Percentiles rank a stretch among this genome's conserved stretches.
Conservation (phyloP, 2,113 vertebrate genomes). For the Ariopsis seemanni region DNA sequence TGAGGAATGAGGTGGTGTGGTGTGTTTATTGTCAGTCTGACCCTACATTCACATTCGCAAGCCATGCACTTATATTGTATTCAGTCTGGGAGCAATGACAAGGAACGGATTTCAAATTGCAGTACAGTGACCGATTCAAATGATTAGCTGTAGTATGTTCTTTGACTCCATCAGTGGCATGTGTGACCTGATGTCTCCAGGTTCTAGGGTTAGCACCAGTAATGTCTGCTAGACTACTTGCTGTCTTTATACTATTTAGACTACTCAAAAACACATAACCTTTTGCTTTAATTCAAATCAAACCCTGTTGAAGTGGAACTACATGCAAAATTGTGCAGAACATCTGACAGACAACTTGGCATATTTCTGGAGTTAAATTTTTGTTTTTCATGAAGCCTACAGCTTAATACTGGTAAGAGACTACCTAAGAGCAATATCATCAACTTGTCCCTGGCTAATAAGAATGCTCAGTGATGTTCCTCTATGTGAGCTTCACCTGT, state of each 20-base stretch:
- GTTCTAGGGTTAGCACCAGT: neutral
- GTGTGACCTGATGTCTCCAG: neutral
- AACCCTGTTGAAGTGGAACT: neutral
- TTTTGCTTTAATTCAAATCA: neutral
- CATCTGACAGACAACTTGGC: neutral
- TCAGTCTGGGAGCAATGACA: neutral
- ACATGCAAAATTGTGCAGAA: neutral
- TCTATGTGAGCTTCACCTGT: constrained; percentile 76
- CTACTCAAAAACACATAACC: neutral
- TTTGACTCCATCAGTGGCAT: neutral
- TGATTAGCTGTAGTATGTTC: neutral
- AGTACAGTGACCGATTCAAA: neutral
- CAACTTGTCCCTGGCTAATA: neutral
- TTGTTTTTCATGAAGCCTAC: neutral
- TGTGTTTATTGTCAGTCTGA: neutral
- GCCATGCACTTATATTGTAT: neutral
- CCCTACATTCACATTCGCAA: neutral
- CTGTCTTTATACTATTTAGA: neutral
- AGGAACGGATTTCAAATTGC: neutral
- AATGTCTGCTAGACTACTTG: neutral
- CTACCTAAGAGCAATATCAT: neutral
- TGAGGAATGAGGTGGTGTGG: neutral
- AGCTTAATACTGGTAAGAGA: neutral
- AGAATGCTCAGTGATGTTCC: no score
- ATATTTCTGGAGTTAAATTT: neutral